phyloP scores from a whole-genome alignment of 2,113 vertebrate species.

The Aramus guarauna region DNA sequence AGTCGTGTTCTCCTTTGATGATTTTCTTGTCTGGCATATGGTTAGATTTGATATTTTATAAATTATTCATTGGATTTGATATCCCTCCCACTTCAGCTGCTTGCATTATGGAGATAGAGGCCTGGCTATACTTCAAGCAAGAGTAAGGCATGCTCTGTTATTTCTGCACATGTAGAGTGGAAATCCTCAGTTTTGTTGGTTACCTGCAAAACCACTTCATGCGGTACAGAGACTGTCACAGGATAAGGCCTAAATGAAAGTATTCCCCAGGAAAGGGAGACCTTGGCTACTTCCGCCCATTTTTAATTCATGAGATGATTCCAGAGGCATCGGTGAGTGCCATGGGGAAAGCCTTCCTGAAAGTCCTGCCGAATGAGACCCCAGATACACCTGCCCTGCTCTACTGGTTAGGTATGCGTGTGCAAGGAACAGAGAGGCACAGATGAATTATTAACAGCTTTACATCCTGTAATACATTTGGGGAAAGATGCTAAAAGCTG shows the following conservation, averaged over 20 bases:
- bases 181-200: background rate
- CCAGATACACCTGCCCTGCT: background rate
- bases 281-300: background rate
- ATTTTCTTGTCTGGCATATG: background rate
- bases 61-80: background rate
- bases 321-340: background rate
- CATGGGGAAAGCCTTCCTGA: background rate
- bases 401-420: background rate
- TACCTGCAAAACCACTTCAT: background rate
- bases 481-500: background rate
- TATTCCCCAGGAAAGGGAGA: background rate
- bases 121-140: background rate
- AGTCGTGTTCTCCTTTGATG: background rate
- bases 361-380: background rate
- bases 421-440: background rate
- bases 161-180: background rate
- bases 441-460: background rate
- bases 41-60: background rate
- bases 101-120: background rate
- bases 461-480: background rate
- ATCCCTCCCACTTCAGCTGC: background rate
- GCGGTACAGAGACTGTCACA: background rate
- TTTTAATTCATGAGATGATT: background rate
- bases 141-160: background rate
- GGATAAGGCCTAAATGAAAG: background rate